Percentiles rank a stretch among this genome's conserved stretches.
These are phyloP conservation scores for Vidua chalybeata DNA, from an alignment of 2,113 vertebrate genomes.

Conservation along the genomic window DNA sequence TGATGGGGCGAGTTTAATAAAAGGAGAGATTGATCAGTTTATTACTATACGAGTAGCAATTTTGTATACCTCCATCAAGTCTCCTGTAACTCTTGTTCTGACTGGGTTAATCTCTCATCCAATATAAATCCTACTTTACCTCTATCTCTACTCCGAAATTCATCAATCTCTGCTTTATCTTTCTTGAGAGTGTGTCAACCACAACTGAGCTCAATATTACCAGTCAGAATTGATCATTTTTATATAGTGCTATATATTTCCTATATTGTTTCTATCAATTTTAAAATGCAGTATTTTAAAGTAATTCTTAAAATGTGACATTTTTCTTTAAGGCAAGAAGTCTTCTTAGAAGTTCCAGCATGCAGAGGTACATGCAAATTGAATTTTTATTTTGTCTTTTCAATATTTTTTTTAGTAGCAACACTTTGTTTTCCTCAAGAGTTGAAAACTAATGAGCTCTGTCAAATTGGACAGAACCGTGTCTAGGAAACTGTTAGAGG, in stretches of 20 bases:
- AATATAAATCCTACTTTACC: conserved; percentile 26
- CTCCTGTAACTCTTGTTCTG: conserved; percentile 14
- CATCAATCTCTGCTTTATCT: conserved; percentile 42
- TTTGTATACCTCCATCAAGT: conserved; percentile 23
- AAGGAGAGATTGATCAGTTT: conserved; percentile 36
- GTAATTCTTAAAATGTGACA: neutral
- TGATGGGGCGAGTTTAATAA: conserved; percentile 3
- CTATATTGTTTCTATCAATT: neutral
- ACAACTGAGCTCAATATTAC: neutral
- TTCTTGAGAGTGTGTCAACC: neutral
- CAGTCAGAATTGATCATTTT: conserved; percentile 27
- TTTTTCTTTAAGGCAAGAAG: neutral
- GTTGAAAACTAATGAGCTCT: conserved; percentile 37
- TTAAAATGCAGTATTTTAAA: neutral
- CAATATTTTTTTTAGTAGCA: neutral
- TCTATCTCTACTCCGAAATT: neutral
- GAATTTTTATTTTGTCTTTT: conserved; percentile 10
- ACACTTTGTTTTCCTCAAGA: conserved; percentile 18
- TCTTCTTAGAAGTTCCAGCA: neutral
- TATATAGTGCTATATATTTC: conserved; percentile 9
- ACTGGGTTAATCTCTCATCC: conserved; percentile 38
- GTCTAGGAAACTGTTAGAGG: conserved; percentile 6
- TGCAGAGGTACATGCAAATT: neutral
- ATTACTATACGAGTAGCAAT: neutral
- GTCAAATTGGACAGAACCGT: conserved; percentile 8